These are phyloP conservation scores for Ictidomys tridecemlineatus DNA, from an alignment of 2,113 vertebrate genomes.

Conservation along the genomic window DNA sequence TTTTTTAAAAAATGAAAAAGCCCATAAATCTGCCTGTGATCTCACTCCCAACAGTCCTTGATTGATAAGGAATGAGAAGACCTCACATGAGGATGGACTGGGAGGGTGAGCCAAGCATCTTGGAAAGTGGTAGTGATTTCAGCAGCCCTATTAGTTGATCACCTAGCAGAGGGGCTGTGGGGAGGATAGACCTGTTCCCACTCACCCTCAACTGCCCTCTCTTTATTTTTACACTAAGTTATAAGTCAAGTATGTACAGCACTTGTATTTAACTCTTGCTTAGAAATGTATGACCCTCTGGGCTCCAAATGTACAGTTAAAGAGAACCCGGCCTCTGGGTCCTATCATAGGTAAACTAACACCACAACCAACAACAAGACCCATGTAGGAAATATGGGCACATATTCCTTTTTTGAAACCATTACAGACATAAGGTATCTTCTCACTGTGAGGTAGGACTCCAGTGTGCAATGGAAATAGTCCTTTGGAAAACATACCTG, in stretches of 20 bases:
- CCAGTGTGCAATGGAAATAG: not conserved
- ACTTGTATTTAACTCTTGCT: conserved; percentile 34
- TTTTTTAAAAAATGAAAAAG: not conserved
- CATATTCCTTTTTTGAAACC: conserved; percentile 43
- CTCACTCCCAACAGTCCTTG: not conserved
- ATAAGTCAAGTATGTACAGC: not conserved
- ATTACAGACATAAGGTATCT: not conserved
- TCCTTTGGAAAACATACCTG: conserved; percentile 32
- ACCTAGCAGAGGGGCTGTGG: not conserved
- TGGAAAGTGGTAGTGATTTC: not conserved
- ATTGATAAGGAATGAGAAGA: not conserved
- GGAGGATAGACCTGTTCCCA: not conserved
- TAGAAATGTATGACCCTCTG: not conserved
- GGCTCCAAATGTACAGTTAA: conserved; percentile 34
- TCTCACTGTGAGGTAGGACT: not conserved
- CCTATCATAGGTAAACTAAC: not conserved
- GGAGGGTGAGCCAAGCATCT: not conserved
- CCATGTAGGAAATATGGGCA: not conserved
- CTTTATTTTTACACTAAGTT: not conserved
- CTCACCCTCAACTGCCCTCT: not conserved
- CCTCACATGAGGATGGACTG: not conserved
- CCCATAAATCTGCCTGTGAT: not conserved
- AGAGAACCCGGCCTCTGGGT: not conserved
- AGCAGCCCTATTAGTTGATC: not conserved
- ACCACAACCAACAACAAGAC: conserved; percentile 25